phyloP scores from a whole-genome alignment of 2,888 invertebrate genomes.

The Teleogryllus oceanicus region DNA sequence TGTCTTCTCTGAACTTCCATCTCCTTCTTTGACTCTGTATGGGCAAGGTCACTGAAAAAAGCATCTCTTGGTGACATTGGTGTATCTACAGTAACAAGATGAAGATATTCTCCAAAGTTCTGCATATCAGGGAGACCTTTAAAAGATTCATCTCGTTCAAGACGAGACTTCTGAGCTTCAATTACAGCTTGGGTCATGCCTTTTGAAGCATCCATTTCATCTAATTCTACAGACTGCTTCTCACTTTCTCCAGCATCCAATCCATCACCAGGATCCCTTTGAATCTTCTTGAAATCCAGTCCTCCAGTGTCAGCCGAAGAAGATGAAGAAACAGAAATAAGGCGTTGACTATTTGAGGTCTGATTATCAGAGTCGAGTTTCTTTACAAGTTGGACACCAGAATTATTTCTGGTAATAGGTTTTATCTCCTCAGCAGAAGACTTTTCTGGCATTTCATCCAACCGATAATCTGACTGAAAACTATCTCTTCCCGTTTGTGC shows the following conservation, averaged over 20 bases:
- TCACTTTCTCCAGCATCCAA: conserved; percentile 19
- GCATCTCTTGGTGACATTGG: conserved; percentile 47
- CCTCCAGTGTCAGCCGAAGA: not conserved
- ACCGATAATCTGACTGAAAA: conserved; percentile 4
- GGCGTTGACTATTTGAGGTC: not conserved
- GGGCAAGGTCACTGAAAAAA: conserved; percentile 47
- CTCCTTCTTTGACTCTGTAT: not conserved
- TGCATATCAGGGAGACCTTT: conserved; percentile 33
- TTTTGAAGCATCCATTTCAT: not conserved
- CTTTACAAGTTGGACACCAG: not conserved
- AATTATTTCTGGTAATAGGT: not conserved
- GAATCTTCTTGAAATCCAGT: not conserved
- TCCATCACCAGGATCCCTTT: not conserved
- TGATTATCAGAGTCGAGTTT: not conserved
- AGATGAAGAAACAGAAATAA: not conserved
- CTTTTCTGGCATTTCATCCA: conserved; percentile 4
- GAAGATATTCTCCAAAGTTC: conserved; percentile 40
- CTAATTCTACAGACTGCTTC: not conserved
- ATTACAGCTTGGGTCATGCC: not conserved
- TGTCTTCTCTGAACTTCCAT: not conserved
- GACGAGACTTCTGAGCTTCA: not conserved
- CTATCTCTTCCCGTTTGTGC: conserved; percentile 25
- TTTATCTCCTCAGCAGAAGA: not conserved
- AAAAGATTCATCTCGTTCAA: conserved; percentile 30
- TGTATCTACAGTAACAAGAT: conserved; percentile 40